A percentile compares a stretch with the other conserved stretches of the same genome.
Conservation (phyloP, 2,113 vertebrate species). For the Dipodomys stephensi region DNA sequence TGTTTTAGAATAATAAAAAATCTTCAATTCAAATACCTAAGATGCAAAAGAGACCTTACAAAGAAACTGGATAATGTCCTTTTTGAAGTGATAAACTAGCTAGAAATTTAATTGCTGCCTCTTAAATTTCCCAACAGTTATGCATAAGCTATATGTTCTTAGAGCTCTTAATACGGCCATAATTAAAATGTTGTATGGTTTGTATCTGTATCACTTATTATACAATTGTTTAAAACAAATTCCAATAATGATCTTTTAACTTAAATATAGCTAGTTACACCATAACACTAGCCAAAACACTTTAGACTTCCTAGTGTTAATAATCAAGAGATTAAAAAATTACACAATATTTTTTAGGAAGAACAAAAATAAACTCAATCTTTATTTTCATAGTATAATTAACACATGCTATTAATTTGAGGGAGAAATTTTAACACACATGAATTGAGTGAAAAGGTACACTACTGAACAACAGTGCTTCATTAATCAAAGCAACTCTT, state of each 20-base stretch:
- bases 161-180: background rate
- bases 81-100: conserved; percentile 26
- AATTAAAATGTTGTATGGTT: background rate
- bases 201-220: background rate
- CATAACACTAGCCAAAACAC: background rate
- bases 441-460: background rate
- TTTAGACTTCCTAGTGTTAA: background rate
- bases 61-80: background rate
- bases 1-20: background rate
- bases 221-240: background rate
- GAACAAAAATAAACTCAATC: background rate
- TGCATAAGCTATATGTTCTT: background rate
- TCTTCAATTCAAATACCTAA: background rate
- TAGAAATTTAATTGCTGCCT: background rate
- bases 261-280: background rate
- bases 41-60: background rate
- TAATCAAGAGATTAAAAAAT: background rate
- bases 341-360: conserved; percentile 23
- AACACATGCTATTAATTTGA: background rate
- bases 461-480: background rate
- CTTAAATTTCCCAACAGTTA: background rate
- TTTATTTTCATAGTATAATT: background rate
- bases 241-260: background rate
- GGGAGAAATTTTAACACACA: background rate
- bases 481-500: background rate